These are phyloP conservation scores for Protodeltote pygarga DNA, from an alignment of 2,888 invertebrate species.

Conservation along the genomic window DNA sequence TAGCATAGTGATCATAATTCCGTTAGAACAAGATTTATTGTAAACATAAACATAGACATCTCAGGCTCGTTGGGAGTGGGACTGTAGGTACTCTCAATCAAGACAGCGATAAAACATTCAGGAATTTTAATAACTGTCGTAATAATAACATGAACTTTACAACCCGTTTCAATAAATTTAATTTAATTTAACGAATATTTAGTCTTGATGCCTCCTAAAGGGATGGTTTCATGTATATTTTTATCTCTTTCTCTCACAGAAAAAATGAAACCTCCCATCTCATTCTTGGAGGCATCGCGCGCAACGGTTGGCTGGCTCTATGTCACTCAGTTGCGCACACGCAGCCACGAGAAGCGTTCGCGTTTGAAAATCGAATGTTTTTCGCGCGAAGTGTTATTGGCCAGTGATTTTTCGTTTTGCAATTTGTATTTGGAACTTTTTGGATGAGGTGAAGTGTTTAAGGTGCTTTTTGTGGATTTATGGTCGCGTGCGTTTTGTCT, in stretches of 20 bases:
- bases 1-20: too few species aligned
- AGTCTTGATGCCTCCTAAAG: constrained; percentile 55
- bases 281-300: constrained; percentile 54
- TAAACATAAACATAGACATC: not conserved
- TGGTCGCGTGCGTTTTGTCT: constrained; percentile 21
- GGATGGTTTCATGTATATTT: constrained; percentile 58
- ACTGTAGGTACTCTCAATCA: constrained; percentile 21
- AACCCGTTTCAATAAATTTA: constrained; percentile 65
- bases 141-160: constrained; percentile 53
- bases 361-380: constrained; percentile 65
- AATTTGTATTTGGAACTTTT: constrained; percentile 47
- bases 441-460: constrained; percentile 50
- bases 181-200: constrained; percentile 55
- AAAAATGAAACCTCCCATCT: constrained; percentile 54
- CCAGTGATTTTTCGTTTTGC: constrained; percentile 45
- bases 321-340: constrained; percentile 79
- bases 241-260: constrained; percentile 52
- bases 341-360: constrained; percentile 71
- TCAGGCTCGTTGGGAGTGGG: not conserved
- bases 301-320: constrained; percentile 65
- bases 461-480: constrained; percentile 38
- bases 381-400: constrained; percentile 62
- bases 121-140: constrained; percentile 56
- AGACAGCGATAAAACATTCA: constrained; percentile 27
- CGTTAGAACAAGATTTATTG: too few species aligned